These are phyloP conservation scores for Pseudomyrmex dendroicus DNA, from an alignment of 1,140 invertebrate species.

Conservation along the genomic window DNA sequence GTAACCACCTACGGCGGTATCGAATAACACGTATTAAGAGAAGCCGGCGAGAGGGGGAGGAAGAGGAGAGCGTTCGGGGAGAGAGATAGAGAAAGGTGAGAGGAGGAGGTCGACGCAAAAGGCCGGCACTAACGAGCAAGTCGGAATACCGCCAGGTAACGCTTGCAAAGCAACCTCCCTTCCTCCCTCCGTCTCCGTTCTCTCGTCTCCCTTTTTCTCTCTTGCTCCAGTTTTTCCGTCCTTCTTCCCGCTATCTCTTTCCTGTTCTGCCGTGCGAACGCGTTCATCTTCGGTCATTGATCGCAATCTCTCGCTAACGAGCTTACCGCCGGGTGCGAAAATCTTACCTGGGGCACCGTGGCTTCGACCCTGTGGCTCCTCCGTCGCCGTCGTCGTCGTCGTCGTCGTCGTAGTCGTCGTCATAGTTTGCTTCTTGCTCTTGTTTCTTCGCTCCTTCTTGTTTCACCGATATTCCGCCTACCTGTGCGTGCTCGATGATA, in stretches of 20 bases:
- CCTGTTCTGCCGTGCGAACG: slow-evolving; percentile 75
- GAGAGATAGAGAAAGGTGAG: slow-evolving; percentile 7
- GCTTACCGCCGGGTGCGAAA: slow-evolving; percentile 82
- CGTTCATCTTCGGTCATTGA: slow-evolving; percentile 84
- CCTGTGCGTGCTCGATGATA: slow-evolving; percentile 64
- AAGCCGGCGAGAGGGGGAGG: slow-evolving; percentile 26
- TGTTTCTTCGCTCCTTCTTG: slow-evolving; percentile 9
- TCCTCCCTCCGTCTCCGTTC: slow-evolving; percentile 31
- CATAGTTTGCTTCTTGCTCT: slow-evolving; percentile 13
- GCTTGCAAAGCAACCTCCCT: slow-evolving; percentile 74
- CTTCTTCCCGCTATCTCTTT: slow-evolving; percentile 41
- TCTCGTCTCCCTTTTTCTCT: slow-evolving; percentile 25
- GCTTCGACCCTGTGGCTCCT: slow-evolving; percentile 55
- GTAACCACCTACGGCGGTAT: slow-evolving; percentile 81
- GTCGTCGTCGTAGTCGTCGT: slow-evolving; percentile 1
- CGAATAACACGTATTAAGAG: slow-evolving; percentile 81
- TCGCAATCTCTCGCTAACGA: slow-evolving; percentile 83
- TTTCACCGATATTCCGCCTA: slow-evolving; percentile 40
- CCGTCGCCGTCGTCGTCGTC: slow-evolving; percentile 22
- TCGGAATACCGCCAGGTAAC: slow-evolving; percentile 62
- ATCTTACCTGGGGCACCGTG: slow-evolving; percentile 74
- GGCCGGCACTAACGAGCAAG: slow-evolving; percentile 79
- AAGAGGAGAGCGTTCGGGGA: not conserved
- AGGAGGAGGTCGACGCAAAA: slow-evolving; percentile 33
- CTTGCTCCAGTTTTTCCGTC: slow-evolving; percentile 14